Base-by-base conservation (phyloP, 30 jellyfish, hydroid and myxozoan genomes). In the Aurelia aurita complex sp. Pacific region DNA sequence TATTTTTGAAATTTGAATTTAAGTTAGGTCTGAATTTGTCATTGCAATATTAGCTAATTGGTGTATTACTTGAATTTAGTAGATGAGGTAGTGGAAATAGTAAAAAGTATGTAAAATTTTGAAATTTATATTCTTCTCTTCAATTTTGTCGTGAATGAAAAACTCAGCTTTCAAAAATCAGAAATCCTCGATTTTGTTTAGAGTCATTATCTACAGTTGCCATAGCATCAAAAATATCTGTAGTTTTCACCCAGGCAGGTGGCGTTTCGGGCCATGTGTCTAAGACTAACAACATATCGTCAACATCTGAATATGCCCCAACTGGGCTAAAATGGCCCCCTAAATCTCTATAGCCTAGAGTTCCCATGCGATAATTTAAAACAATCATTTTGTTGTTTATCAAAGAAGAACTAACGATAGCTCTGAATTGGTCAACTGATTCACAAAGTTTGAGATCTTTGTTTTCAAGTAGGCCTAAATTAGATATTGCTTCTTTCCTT, bases 251-350 rank as follows among this genome's bases (percentile, higher is more conserved):
- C 97, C 97, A 89, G 14, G 92, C 97, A 16, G 97, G 85, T 38
- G 89, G 89, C 8, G 97, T 89, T 16, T 80, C 89, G 73, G 94
- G 94, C 97, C 97, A 89, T 7, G 86, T 94, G 52, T 89, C 94
- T 66, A 89, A 50, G 18, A 89, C 81, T 40, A 89, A 77, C 38
- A 81, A 55, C 89, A 74, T 89, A 17, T 88, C 94, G 15, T 35
- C 66, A 4, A 10, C 62, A 16, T 65, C 60, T 38, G 88, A 79
- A 67, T 72, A 89, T 35, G 90, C 97, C 18, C 87, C 97, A 40
- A 89, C 69, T 19, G 97, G 97, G 62, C 97, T 89, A 79, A 81
- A 82, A 42, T 89, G 97, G 0, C 97, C 94, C 7, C 63, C 60
- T 43, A 50, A 66, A 10, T 33, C 89, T 36, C 36, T 19, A 42